Base-by-base conservation (phyloP, 2,113 vertebrate species). In the Leptocoma aspasia region DNA sequence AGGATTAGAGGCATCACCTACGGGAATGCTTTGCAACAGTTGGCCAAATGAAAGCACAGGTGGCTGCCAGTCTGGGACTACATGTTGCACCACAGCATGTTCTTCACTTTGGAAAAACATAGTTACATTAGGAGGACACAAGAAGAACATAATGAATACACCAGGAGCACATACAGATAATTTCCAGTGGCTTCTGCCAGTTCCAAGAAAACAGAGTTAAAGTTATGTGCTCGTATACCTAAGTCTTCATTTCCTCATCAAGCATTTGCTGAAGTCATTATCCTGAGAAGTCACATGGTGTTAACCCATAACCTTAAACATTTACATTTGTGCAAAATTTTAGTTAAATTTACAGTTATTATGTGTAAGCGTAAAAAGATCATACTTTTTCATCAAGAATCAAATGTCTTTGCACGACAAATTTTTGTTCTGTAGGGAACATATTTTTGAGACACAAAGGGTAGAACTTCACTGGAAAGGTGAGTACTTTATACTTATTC, bases 251-350 rank as follows among this genome's bases (percentile, higher is more conserved):
- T 92, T 95, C 86, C 94, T 94, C 83, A 96, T 95, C 72, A 96
- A 77, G 91, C 91, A 96, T 92, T 96, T 96, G 93, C n/a, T 95
- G 89, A 96, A 96, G 28, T 92, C 93, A 73, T 92, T 95, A 94
- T 69, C 24, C 37, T 31, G 14, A 7, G 71, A 92, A 72, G 86
- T 73, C 45, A 77, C 9, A 77, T 26, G 5, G 4, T 72, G 53
- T 53, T 76, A 92, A 86, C 27, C 59, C 66, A 61, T 19, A 77
- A 31, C 9, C 10, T 80, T 69, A 83, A 83, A 52, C 4, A 54
- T 37, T 72, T 72, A 83, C 26, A 57, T 77, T 77, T 73, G 50
- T 49, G 23, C 13, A 89, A 86, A 72, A 30, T 53, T 69, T 76
- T 41, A 49, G 16, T 80, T 88, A 72, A 44, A 82, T 85, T 79